phyloP scores from a whole-genome alignment of 2,888 invertebrate genomes.

The Glaucopsyche alexis region DNA sequence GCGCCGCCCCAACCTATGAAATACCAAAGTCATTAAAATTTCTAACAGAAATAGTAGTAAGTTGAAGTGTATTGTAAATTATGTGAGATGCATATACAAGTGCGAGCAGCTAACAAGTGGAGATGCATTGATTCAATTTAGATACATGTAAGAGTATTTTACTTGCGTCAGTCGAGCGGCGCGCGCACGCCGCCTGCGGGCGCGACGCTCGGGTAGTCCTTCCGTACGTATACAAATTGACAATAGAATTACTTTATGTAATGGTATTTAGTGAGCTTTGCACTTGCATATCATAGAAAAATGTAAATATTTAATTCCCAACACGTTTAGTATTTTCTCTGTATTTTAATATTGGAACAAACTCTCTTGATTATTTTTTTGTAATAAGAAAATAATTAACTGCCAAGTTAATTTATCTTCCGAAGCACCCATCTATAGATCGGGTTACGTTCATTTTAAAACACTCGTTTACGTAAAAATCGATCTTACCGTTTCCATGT shows the following conservation, averaged over 20 bases:
- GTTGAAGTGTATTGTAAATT: slow-evolving; percentile 68
- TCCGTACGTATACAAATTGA: slow-evolving; percentile 48
- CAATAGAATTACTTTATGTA: slow-evolving; percentile 53
- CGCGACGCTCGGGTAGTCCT: slow-evolving; percentile 24
- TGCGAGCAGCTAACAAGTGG: slow-evolving; percentile 70
- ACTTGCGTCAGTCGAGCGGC: slow-evolving; percentile 8
- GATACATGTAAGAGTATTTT: slow-evolving; percentile 61
- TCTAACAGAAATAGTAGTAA: slow-evolving; percentile 72
- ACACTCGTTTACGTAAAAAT: background rate
- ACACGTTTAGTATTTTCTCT: slow-evolving; percentile 51
- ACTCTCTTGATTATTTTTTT: slow-evolving; percentile 25
- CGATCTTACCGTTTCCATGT: slow-evolving; percentile 4
- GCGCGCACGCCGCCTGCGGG: slow-evolving; percentile 22
- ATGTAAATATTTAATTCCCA: slow-evolving; percentile 67
- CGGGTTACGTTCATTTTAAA: slow-evolving; percentile 6
- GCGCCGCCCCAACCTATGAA: slow-evolving; percentile 43
- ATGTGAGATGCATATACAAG: slow-evolving; percentile 74
- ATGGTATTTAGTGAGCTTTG: slow-evolving; percentile 78
- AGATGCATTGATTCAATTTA: slow-evolving; percentile 59
- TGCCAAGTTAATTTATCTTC: slow-evolving; percentile 11
- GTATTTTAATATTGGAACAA: slow-evolving; percentile 30
- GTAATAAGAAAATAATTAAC: slow-evolving; percentile 17
- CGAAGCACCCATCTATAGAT: slow-evolving; percentile 1
- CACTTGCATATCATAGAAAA: slow-evolving; percentile 78
- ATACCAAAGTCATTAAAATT: slow-evolving; percentile 78